phyloP scores from a whole-genome alignment of 2,888 invertebrate genomes.

The Tenodera sinensis region DNA sequence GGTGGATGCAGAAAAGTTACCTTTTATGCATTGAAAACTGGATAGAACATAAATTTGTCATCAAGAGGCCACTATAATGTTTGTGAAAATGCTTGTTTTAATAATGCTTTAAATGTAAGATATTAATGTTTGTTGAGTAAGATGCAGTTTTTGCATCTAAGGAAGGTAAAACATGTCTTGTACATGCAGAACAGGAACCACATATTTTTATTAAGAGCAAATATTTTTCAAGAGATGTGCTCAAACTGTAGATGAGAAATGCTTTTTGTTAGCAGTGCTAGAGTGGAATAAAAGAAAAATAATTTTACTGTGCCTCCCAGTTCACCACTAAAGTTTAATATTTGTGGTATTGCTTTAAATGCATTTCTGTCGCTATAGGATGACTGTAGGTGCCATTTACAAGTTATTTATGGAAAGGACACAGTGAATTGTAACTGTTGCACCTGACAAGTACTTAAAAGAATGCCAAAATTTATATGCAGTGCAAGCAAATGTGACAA shows the following conservation, averaged over 20 bases:
- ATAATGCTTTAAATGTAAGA: not conserved
- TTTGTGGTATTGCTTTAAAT: not conserved
- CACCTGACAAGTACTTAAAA: not conserved
- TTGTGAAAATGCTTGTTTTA: not conserved
- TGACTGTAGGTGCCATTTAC: not conserved
- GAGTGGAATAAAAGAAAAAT: not conserved
- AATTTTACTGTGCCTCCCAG: not conserved
- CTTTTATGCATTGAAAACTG: slow-evolving; percentile 27
- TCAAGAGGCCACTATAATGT: not conserved
- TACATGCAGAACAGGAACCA: not conserved
- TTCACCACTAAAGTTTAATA: not conserved
- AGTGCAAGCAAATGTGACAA: not conserved
- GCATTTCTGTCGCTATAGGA: not conserved
- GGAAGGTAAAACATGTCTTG: not conserved
- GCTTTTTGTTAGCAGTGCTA: not conserved
- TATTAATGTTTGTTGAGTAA: not conserved
- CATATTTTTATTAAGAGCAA: not conserved
- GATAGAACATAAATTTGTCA: not conserved
- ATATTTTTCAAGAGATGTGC: not conserved
- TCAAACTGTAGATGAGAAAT: not conserved
- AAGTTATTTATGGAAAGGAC: not conserved
- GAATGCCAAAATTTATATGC: too few species aligned
- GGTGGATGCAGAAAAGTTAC: slow-evolving; percentile 23
- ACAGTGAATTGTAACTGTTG: not conserved
- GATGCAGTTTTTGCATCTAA: not conserved